A percentile compares a stretch with the other conserved stretches of the same genome.
Conservation (phyloP, 2,888 invertebrate genomes). For the Agrotis clavis region DNA sequence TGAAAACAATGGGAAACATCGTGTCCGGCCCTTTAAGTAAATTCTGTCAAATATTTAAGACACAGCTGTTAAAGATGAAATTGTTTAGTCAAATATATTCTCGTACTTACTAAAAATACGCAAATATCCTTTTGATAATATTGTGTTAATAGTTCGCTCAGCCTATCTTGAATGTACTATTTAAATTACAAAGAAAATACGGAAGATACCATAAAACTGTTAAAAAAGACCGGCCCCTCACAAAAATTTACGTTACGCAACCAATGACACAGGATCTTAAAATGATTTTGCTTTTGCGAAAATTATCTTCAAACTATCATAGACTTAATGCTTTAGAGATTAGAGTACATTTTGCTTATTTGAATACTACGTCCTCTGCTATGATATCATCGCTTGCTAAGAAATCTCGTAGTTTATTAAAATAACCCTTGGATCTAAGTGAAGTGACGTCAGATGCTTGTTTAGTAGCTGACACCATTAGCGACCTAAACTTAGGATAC, state of each 20-base stretch:
- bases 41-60: constrained; percentile 1
- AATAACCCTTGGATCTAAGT: constrained; percentile 66
- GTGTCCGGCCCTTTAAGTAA: background rate
- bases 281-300: constrained; percentile 52
- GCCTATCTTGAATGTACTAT: background rate
- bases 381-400: constrained; percentile 64
- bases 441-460: constrained; percentile 59
- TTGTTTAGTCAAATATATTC: background rate
- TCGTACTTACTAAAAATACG: fast-evolving
- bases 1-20: background rate
- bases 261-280: constrained; percentile 67
- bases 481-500: constrained; percentile 21
- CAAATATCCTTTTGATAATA: background rate
- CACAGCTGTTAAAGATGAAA: background rate
- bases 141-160: background rate
- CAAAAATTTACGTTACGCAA: constrained; percentile 62
- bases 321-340: constrained; percentile 33
- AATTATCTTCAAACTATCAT: constrained; percentile 39
- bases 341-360: constrained; percentile 51
- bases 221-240: constrained; percentile 54
- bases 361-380: constrained; percentile 18
- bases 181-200: constrained; percentile 24
- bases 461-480: constrained; percentile 43
- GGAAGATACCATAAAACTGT: constrained; percentile 11
- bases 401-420: constrained; percentile 62